Evolutionary conservation across 1,140 invertebrate genomes (phyloP).

Genomic region (Plectus sambesii): DNA sequence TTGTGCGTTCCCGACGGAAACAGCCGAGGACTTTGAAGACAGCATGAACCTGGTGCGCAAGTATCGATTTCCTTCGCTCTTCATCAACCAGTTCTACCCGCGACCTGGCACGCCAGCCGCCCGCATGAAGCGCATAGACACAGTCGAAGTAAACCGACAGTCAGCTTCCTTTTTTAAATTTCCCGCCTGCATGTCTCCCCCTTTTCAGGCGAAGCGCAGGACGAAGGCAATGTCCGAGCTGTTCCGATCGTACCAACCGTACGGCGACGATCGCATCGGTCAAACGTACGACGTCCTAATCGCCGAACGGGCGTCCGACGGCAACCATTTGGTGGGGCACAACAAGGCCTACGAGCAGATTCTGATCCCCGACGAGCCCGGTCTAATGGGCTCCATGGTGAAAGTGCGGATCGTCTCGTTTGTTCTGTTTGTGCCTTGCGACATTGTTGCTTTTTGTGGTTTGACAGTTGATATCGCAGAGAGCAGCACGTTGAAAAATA

Average conservation of each 20-base stretch:
- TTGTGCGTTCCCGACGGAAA: slow-evolving; percentile 95
- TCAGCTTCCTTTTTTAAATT: slow-evolving; percentile 2
- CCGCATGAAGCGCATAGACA: slow-evolving; percentile 65
- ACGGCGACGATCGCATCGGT: slow-evolving; percentile 61
- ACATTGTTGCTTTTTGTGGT: slow-evolving; percentile 46
- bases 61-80: slow-evolving; percentile 82
- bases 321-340: slow-evolving; percentile 77
- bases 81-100: slow-evolving; percentile 97
- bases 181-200: slow-evolving; percentile 3
- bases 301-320: slow-evolving; percentile 83
- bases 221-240: slow-evolving; percentile 77
- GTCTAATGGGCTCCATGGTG: slow-evolving; percentile 24
- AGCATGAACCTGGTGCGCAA: slow-evolving; percentile 71
- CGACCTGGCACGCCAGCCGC: slow-evolving; percentile 88
- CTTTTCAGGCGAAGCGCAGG: slow-evolving; percentile 64
- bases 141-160: slow-evolving; percentile 56
- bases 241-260: slow-evolving; percentile 80
- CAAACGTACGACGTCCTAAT: slow-evolving; percentile 69
- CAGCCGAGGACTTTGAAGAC: slow-evolving; percentile 73
- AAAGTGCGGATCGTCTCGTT: slow-evolving; percentile 33
- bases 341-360: slow-evolving; percentile 87
- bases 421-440: slow-evolving; percentile 8
- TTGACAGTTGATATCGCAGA: slow-evolving; percentile 51
- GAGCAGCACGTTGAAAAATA: slow-evolving; percentile 57
- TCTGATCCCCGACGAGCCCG: slow-evolving; percentile 24